Conservation (phyloP, 2,888 invertebrate genomes). For the Corbicula japonica region DNA sequence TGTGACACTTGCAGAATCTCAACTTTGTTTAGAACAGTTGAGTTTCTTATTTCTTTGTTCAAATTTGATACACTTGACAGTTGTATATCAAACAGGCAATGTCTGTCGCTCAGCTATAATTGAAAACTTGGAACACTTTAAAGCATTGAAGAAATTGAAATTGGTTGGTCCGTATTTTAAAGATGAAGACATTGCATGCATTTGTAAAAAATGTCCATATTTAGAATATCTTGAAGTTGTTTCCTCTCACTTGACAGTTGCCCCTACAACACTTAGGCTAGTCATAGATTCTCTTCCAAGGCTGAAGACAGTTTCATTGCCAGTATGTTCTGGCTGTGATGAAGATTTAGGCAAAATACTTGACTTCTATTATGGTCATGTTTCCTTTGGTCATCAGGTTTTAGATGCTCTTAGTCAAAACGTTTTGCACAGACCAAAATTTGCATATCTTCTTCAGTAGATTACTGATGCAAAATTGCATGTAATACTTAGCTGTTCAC, state of each 20-base stretch:
- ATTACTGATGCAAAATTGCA: too few relatives aligned
- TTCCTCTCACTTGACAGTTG: not conserved
- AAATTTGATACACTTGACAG: not conserved
- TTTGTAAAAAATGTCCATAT: not conserved
- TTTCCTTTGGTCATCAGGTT: conserved; percentile 4
- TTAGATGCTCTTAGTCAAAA: conserved; percentile 1
- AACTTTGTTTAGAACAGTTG: not conserved
- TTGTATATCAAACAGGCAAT: conserved; percentile 1
- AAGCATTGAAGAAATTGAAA: conserved; percentile 2
- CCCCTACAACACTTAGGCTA: not conserved
- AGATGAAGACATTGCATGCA: not conserved
- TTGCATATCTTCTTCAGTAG: too few relatives aligned
- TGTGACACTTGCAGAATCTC: conserved; percentile 2
- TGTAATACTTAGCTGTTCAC: not conserved
- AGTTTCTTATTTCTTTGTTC: not conserved
- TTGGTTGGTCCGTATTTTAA: not conserved
- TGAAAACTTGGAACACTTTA: not conserved
- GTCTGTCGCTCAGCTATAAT: not conserved
- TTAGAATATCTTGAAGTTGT: conserved; percentile 2
- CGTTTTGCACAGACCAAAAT: too few relatives aligned
- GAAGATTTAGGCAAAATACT: too few relatives aligned
- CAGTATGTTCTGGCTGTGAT: too few relatives aligned
- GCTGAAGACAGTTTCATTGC: not conserved
- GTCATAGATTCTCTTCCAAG: conserved; percentile 4
- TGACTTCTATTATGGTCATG: too few relatives aligned